Evolutionary conservation across 2,797 vertebrate species (phyloP), one percentile per base, ranked within the genome.

Genomic region (Poecilia picta): DNA sequence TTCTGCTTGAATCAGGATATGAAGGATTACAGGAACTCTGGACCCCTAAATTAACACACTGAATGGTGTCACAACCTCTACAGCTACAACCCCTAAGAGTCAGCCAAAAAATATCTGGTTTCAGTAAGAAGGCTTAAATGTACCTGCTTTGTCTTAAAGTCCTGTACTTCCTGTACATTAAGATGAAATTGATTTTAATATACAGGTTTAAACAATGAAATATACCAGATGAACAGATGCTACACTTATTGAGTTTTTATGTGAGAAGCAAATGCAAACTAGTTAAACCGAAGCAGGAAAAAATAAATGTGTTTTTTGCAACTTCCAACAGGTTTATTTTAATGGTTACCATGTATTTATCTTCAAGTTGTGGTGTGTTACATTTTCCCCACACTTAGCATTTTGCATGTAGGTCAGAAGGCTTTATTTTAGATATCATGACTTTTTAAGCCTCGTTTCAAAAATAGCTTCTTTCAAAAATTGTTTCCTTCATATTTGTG

Each of bases 31-130:
- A 83, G 72, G 28, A 39, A 25, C 47, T 8, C 62, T 80, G 85
- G 76, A 74, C 83, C 79, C 18, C 72, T 84, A 89, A 90, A 89
- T 91, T 86, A 92, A 89, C 81, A 89, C 83, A 84, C 76, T 74
- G 51, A 73, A 51, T 25, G 4, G 81, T 83, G 85, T 83, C 85
- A 76, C 74, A 83, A 84, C 85, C 88, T 72, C 45, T 0, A 41
- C 47, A 36, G 74, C 78, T 76, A 64, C 77, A 55, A 79, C 83
- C 81, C 81, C 79, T 28, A 59, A 77, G 80, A 88, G 77, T 86
- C 82, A 79, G 81, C 83, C 78, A 80, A 86, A 87, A 15, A 74
- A 88, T 84, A 85, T 70, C 68, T 71, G 76, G 73, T 84, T 81
- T 80, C 73, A 55, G 72, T 74, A 79, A 88, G 80, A 73, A 77